These are phyloP conservation scores for Hiodon alosoides DNA, from an alignment of 2,113 vertebrate species.

Conservation along the genomic window DNA sequence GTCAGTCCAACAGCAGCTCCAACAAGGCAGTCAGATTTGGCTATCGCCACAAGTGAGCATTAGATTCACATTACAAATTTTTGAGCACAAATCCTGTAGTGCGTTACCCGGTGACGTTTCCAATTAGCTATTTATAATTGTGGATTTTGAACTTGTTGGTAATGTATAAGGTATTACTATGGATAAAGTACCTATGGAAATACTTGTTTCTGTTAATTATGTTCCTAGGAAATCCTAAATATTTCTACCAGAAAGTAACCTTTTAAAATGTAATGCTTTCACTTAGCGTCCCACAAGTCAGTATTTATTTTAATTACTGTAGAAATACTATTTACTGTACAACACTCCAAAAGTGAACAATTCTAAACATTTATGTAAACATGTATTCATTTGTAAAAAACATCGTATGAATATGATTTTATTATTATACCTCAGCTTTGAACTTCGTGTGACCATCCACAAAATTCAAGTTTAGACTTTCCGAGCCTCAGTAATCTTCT, in stretches of 20 bases:
- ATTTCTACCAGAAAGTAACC: too few species aligned
- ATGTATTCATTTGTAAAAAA: conserved; percentile 41
- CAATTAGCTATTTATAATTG: conserved; percentile 13
- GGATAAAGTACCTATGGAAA: too few species aligned
- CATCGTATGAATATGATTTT: not conserved
- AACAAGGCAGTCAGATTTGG: conserved; percentile 19
- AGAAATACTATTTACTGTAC: not conserved
- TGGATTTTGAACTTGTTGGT: not conserved
- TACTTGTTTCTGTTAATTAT: too few species aligned
- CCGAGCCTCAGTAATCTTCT: conserved; percentile 28
- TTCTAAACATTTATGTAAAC: conserved; percentile 54
- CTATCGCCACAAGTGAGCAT: conserved; percentile 1
- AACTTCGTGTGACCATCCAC: conserved; percentile 58
- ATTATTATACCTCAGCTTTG: conserved; percentile 37
- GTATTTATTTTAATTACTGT: too few species aligned
- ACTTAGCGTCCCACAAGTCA: too few species aligned
- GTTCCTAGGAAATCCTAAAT: too few species aligned
- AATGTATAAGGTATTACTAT: too few species aligned
- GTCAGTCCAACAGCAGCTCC: conserved; percentile 15
- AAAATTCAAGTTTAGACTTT: conserved; percentile 37
- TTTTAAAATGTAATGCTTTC: too few species aligned
- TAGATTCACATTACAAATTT: conserved; percentile 26
- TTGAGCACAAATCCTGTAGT: conserved; percentile 8
- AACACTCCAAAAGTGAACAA: conserved; percentile 36
- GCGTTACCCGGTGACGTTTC: conserved; percentile 17